phyloP scores from a whole-genome alignment of 1,140 invertebrate genomes.

The Lepidurus packardi region DNA sequence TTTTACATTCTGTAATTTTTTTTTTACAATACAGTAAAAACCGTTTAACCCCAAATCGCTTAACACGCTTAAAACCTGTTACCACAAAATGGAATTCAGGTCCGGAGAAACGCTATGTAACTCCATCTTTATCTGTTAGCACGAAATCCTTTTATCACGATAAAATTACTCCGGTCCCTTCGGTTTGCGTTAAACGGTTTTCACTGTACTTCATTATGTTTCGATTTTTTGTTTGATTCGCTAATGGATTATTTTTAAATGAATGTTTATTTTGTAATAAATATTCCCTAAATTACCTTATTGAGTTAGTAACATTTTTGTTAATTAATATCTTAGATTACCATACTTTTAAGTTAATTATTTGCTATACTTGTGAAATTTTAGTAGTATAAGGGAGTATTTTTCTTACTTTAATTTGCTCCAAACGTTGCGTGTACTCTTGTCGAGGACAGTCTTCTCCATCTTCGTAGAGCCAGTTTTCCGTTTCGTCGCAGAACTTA shows the following conservation, averaged over 20 bases:
- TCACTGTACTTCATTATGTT: background rate
- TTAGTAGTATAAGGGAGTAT: background rate
- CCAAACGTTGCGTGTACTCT: conserved; percentile 63
- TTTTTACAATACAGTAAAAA: no score
- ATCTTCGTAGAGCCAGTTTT: conserved; percentile 93
- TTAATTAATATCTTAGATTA: background rate
- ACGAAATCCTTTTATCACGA: no score
- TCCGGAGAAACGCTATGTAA: no score
- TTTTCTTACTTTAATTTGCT: conserved; percentile 55
- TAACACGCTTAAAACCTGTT: no score
- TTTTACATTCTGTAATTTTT: conserved; percentile 7
- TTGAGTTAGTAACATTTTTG: no score
- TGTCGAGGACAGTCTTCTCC: conserved; percentile 88
- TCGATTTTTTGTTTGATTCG: background rate
- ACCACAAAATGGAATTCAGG: no score
- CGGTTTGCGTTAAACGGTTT: no score
- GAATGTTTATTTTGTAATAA: background rate
- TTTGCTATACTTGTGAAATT: conserved; percentile 23
- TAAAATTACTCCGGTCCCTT: no score
- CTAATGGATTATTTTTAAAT: background rate
- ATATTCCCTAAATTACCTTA: background rate
- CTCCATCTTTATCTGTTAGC: no score
- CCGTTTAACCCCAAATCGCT: no score
- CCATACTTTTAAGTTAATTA: background rate
- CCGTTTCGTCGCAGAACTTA: conserved; percentile 69